Evolutionary conservation across 1,140 invertebrate genomes (phyloP).

Genomic region (Dolichoris vasculosae): DNA sequence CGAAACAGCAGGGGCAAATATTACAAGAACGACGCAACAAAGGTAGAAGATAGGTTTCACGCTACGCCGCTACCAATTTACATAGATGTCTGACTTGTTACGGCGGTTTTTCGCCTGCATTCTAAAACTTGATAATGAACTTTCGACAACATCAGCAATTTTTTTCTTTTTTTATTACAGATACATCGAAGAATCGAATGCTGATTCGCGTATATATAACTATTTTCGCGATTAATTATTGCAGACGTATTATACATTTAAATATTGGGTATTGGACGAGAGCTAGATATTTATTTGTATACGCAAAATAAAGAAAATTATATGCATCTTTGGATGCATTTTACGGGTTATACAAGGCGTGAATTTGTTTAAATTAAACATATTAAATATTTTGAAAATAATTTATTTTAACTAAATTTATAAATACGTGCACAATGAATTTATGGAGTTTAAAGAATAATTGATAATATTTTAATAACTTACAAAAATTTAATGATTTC

Average conservation of each 20-base stretch:
- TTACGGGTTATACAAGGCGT: neutral
- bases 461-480: no score
- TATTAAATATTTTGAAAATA: no score
- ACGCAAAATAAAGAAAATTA: neutral
- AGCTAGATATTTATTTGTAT: neutral
- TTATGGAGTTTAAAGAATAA: no score
- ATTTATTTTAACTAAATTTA: no score
- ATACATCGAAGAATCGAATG: neutral
- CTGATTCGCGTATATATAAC: neutral
- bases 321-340: neutral
- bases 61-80: neutral
- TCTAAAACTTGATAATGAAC: neutral
- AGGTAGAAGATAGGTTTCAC: neutral
- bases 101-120: neutral
- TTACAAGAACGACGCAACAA: neutral
- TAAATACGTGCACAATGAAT: no score
- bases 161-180: neutral
- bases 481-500: no score
- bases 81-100: neutral
- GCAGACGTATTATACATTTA: neutral
- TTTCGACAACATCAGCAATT: constrained; percentile 13
- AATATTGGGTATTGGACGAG: neutral
- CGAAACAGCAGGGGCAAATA: neutral
- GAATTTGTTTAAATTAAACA: no score
- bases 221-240: neutral